Evolutionary conservation across 2,797 vertebrate genomes (phyloP).

Genomic region (Bryconaethiops microstoma): DNA sequence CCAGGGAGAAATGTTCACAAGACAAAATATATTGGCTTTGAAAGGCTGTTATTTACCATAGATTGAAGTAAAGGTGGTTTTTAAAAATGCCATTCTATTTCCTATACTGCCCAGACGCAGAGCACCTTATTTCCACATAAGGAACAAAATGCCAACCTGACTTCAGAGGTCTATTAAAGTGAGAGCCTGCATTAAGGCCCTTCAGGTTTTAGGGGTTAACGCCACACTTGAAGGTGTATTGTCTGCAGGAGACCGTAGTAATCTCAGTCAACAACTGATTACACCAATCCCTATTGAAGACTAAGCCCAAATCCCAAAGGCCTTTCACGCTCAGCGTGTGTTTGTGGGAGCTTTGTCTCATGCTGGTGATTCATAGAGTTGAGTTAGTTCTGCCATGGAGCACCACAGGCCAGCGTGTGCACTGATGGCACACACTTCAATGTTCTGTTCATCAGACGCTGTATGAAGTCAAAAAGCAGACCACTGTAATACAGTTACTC

Average conservation of each 20-base stretch:
- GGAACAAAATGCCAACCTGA: too few species aligned
- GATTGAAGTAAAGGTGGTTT: too few species aligned
- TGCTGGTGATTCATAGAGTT: neutral
- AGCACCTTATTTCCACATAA: too few species aligned
- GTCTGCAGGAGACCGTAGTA: slow-evolving; percentile 7
- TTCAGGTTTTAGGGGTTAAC: neutral
- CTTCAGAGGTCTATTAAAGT: neutral
- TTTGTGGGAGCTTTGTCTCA: neutral
- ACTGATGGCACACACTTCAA: neutral
- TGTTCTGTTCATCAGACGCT: neutral
- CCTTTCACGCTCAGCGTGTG: neutral
- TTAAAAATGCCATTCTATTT: too few species aligned
- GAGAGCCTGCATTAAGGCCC: neutral
- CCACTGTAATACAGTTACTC: neutral
- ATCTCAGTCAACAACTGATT: slow-evolving; percentile 20
- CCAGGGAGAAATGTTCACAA: too few species aligned
- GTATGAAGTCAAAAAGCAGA: slow-evolving; percentile 6
- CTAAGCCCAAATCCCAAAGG: slow-evolving; percentile 4
- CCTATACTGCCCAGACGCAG: too few species aligned
- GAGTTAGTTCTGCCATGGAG: neutral
- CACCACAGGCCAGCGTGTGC: neutral
- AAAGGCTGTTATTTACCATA: too few species aligned
- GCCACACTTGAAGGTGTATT: slow-evolving; percentile 5
- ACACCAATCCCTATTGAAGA: slow-evolving; percentile 4
- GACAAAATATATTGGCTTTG: too few species aligned